Evolutionary conservation across 2,113 vertebrate genomes (phyloP).

Genomic region (Tragulus kanchil): DNA sequence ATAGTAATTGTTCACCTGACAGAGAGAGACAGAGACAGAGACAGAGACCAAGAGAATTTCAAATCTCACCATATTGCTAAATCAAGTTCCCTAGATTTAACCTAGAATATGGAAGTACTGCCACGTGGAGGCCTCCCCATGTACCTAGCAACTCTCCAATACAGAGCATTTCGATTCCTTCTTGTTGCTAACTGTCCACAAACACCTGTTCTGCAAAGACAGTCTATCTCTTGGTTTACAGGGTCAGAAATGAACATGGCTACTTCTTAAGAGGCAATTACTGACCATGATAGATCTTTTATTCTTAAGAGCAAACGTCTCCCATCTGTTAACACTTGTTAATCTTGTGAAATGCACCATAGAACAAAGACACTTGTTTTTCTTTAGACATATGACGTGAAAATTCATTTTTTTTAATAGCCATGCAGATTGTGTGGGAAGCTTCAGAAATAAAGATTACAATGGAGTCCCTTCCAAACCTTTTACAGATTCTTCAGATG

Average conservation of each 20-base stretch:
- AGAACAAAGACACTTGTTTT: constrained; percentile 54
- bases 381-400: constrained; percentile 49
- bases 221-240: constrained; percentile 11
- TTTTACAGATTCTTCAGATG: constrained; percentile 66
- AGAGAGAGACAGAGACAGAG: neutral
- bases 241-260: neutral
- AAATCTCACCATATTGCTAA: neutral
- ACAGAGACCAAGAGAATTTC: neutral
- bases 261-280: neutral
- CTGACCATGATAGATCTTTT: constrained; percentile 33
- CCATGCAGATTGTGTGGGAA: constrained; percentile 31
- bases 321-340: constrained; percentile 44
- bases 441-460: constrained; percentile 60
- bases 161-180: neutral
- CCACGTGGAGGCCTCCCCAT: neutral
- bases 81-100: neutral
- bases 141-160: neutral
- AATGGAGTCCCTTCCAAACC: constrained; percentile 46
- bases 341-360: constrained; percentile 43
- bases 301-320: constrained; percentile 32
- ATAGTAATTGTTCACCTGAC: neutral
- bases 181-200: neutral
- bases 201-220: constrained; percentile 9
- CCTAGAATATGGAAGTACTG: neutral
- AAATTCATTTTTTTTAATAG: constrained; percentile 57